phyloP scores from a whole-genome alignment of 2,888 invertebrate species.

The Subacronicta megacephala region DNA sequence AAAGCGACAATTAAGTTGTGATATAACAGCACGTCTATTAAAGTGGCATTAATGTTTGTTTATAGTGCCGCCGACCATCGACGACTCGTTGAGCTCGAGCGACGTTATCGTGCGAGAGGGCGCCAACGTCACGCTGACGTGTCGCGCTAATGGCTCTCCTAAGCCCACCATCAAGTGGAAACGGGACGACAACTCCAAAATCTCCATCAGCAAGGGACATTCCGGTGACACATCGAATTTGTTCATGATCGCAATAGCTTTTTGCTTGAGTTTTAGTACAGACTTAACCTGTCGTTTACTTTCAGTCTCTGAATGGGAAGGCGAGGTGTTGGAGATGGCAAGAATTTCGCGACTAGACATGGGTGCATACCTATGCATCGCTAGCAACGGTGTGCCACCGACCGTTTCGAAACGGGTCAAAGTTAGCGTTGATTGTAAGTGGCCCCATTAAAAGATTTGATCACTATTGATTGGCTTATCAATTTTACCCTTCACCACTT shows the following conservation, averaged over 20 bases:
- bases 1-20: constrained; percentile 13
- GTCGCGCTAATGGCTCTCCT: constrained; percentile 97
- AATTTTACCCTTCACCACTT: constrained; percentile 21
- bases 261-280: constrained; percentile 39
- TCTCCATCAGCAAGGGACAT: constrained; percentile 95
- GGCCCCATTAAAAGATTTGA: neutral
- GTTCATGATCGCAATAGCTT: constrained; percentile 43
- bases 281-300: constrained; percentile 44
- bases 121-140: constrained; percentile 96
- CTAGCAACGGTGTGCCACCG: constrained; percentile 96
- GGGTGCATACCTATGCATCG: constrained; percentile 97
- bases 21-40: constrained; percentile 38
- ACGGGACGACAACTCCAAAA: constrained; percentile 96
- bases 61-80: constrained; percentile 97
- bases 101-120: constrained; percentile 97
- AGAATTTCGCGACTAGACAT: constrained; percentile 96
- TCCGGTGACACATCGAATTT: constrained; percentile 89
- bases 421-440: constrained; percentile 98
- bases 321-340: constrained; percentile 94
- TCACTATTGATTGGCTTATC: neutral
- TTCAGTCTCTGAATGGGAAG: constrained; percentile 95
- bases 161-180: constrained; percentile 97
- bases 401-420: constrained; percentile 97
- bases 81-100: constrained; percentile 96
- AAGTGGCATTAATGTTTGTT: constrained; percentile 72